Conservation (phyloP, 2,888 invertebrate species). For the Scrobipalpa costella region DNA sequence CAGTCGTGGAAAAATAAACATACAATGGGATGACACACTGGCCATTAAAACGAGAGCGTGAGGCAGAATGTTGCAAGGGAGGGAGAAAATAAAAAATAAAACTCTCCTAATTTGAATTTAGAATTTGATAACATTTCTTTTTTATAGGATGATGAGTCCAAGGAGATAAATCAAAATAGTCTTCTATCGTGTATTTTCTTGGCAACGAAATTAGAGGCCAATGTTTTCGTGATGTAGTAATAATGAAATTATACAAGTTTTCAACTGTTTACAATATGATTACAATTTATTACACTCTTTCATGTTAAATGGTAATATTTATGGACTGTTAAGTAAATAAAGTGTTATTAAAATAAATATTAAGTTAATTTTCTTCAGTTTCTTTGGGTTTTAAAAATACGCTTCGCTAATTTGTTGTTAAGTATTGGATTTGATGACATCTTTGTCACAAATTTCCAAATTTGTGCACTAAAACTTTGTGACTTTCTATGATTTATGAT, state of each 20-base stretch:
- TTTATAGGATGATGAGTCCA: background rate
- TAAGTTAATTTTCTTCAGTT: conserved; percentile 9
- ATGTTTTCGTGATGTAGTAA: conserved; percentile 12
- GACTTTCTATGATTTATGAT: background rate
- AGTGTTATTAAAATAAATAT: conserved; percentile 21
- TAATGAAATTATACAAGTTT: conserved; percentile 9
- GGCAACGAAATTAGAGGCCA: conserved; percentile 16
- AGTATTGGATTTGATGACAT: background rate
- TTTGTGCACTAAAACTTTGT: background rate
- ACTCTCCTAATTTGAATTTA: background rate
- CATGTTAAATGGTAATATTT: background rate
- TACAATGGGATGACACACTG: conserved; percentile 44
- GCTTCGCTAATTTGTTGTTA: background rate
- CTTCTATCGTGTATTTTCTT: conserved; percentile 8
- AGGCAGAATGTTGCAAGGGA: conserved; percentile 10
- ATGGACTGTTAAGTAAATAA: background rate
- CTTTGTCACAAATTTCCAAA: background rate
- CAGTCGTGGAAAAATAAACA: conserved; percentile 49
- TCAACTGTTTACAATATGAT: conserved; percentile 3
- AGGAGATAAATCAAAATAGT: conserved; percentile 15
- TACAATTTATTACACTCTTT: background rate
- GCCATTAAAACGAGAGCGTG: conserved; percentile 32
- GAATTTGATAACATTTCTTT: background rate
- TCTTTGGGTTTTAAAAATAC: background rate
- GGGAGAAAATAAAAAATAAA: background rate